Conservation (phyloP, 2,888 invertebrate species). For the Drosophila anomelani region DNA sequence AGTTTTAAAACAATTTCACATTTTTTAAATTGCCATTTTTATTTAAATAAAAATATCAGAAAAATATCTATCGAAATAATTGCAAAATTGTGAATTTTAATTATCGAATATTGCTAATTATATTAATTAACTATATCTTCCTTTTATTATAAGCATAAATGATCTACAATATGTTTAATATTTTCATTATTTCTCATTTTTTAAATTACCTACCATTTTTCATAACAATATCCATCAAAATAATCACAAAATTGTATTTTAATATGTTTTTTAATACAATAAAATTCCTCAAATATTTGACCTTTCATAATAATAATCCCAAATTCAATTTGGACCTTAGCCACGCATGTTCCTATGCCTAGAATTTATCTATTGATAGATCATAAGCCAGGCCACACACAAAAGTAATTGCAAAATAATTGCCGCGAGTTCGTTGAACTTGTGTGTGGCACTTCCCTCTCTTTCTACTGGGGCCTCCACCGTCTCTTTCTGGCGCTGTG, state of each 20-base stretch:
- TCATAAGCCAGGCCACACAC: conserved; percentile 47
- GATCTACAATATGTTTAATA: too few relatives aligned
- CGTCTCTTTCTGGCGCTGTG: conserved; percentile 5
- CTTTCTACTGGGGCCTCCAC: conserved; percentile 2
- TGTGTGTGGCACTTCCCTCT: conserved; percentile 6
- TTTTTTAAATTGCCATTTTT: too few relatives aligned
- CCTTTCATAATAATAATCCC: neutral
- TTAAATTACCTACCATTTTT: neutral
- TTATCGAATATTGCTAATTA: neutral
- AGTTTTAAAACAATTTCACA: too few relatives aligned
- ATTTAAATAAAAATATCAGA: neutral
- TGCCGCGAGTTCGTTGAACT: conserved; percentile 71
- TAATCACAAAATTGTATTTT: neutral
- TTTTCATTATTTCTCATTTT: too few relatives aligned
- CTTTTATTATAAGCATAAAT: too few relatives aligned
- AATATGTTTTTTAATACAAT: neutral
- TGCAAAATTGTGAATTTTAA: too few relatives aligned
- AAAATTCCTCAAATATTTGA: too few relatives aligned
- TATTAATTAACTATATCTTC: too few relatives aligned
- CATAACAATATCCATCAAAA: neutral
- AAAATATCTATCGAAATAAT: neutral
- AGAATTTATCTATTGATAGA: conserved; percentile 52
- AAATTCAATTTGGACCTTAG: neutral
- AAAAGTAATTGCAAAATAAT: conserved; percentile 74
- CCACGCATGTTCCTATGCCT: conserved; percentile 11